Evolutionary conservation across 2,888 invertebrate genomes (phyloP), one percentile per base, ranked within the genome.

Genomic region (Argynnis bischoffii): DNA sequence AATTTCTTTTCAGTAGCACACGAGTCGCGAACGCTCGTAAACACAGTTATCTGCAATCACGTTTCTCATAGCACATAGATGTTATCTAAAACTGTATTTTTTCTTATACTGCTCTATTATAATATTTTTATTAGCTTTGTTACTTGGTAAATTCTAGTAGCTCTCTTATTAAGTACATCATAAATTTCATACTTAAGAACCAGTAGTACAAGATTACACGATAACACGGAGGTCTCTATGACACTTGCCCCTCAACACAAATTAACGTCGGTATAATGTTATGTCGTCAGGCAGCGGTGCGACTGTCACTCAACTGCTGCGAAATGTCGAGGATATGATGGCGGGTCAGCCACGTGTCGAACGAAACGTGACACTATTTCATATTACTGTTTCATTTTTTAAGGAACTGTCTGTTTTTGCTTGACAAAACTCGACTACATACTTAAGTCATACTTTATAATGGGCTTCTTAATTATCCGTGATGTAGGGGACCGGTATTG

Each of bases 301-400:
- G 83, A 84, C 84, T 90, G 93, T 90, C 92, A 90, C 89, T 93
- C 93, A 92, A 92, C 88, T 90, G 89, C 87, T 90, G 87, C 88
- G 89, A 88, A 86, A 88, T 83, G 82, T 85, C 82, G 83, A 86
- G 84, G 86, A 85, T 89, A 89, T 91, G 90, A 90, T 87, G 86
- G 77, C 84, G 86, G 90, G 91, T 92, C 91, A 92, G 83, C 89
- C 90, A 90, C 83, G 90, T 90, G 91, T 87, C 84, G 85, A 79
- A 82, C 77, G 71, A 81, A 84, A 89, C 89, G 88, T 89, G 89
- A 87, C 84, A 87, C 77, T 88, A 90, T 90, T 87, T 84, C 83
- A 90, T 90, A 82, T 88, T 78, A 79, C 85, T 78, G 86, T 90
- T 88, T 91, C 91, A 82, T 81, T 86, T n/a, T 87, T 81, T 82